Evolutionary conservation across 2,113 vertebrate species (phyloP), one percentile per base, ranked within the genome.

Genomic region (Dipodomys stephensi): DNA sequence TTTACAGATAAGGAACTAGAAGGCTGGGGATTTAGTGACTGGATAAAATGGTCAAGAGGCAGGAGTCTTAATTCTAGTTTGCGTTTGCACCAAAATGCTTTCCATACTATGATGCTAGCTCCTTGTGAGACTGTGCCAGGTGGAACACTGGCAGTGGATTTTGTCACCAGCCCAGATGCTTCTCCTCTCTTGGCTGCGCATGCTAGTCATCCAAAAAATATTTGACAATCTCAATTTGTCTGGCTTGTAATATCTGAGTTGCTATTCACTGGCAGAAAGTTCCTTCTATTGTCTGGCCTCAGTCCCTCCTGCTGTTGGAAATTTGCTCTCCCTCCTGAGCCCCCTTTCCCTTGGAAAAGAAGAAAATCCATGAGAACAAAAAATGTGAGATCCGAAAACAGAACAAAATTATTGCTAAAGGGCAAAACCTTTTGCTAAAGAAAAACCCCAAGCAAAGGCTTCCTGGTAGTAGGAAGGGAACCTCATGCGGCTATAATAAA

Each of bases 141-240:
- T 12, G 32, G 20, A 77, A 62, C 2, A 39, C 39, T 6, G 18
- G 30, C 27, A 60, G 39, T 60, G 20, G 60, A 78, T 74, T 62
- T 19, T 53, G 39, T 77, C 62, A 60, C 28, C 35, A 74, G 39
- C 4, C 69, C 67, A 15, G 1, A 20, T 9, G 23, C 57, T 74
- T 81, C 44, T 80, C 6, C 4, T 71, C 57, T 79, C 83, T 49
- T 32, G 25, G 30, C 67, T 28, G 27, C 39, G 20, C 11, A 19
- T 35, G 32, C 89, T 90, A 92, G 87, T 95, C 95, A 96, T 96
- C 85, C 92, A 88, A 64, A 85, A 85, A 96, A 86, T 25, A 27
- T 96, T 96, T 96, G 96, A 97, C 97, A 98, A 98, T 96, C 97
- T 93, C 97, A 93, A 97, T 97, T 98, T 98, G 97, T 97, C 98